phyloP scores from a whole-genome alignment of 2,113 vertebrate genomes.

The Strix aluco region DNA sequence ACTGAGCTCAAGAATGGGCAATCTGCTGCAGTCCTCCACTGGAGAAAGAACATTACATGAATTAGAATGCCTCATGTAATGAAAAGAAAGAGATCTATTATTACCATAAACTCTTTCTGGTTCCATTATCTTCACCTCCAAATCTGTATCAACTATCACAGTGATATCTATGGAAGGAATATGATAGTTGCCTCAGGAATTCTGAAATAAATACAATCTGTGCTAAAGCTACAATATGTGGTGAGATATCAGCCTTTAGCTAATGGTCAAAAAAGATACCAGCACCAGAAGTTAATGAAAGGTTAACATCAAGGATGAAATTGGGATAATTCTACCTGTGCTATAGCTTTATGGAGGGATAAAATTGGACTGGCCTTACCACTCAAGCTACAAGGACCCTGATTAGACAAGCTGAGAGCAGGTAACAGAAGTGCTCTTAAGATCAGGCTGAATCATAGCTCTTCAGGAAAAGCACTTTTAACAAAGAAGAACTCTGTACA shows the following conservation, averaged over 20 bases:
- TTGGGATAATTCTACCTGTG: background rate
- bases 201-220: background rate
- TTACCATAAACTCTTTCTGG: background rate
- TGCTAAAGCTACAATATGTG: background rate
- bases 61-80: background rate
- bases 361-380: constrained; percentile 43
- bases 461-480: constrained; percentile 14
- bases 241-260: background rate
- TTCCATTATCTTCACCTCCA: background rate
- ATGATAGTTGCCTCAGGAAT: background rate
- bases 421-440: constrained; percentile 33
- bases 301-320: background rate
- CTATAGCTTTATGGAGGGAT: background rate
- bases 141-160: background rate
- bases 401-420: constrained; percentile 21
- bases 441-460: constrained; percentile 12
- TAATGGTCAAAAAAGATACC: background rate
- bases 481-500: background rate
- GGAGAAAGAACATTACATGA: background rate
- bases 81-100: constrained; percentile 14
- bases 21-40: background rate
- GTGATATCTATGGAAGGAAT: background rate
- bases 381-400: background rate
- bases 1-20: background rate
- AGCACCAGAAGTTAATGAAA: background rate